Base-by-base conservation (phyloP, 1,140 invertebrate genomes). In the Bombus polaris region DNA sequence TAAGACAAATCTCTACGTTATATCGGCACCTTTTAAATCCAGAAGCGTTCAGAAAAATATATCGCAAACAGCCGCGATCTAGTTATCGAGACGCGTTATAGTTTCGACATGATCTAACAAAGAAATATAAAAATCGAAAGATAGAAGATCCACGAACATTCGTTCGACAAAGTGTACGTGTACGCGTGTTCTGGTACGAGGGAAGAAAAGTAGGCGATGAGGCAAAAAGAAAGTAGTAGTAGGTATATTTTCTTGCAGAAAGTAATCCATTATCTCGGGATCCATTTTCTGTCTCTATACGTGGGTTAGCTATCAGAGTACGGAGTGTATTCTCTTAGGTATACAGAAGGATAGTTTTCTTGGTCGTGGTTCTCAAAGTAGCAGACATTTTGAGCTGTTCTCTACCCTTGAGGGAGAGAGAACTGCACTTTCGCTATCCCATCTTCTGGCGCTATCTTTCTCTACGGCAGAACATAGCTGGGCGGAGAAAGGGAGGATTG, bases 341-440 rank as follows among this genome's bases (percentile, higher is more conserved):
- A 77, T 85, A 78, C 37, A 71, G 77, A 47, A 70, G 74, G 79
- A 89, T 87, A 91, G 84, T 91, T 90, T 89, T 90, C 90, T 87
- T 81, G 80, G 89, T 87, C 74, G 85, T 87, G 86, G 88, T 90
- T 86, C 81, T 89, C 82, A 86, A 91, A 90, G 93, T 93, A 92
- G 90, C 90, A 92, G 88, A 93, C 90, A 92, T 94, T 94, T 93
- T 92, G 90, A 92, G 90, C 92, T 88, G 86, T 86, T 85, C 88
- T 89, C 88, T 89, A 87, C 92, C 89, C 90, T 80, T 72, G 91
- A 91, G 90, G 35, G 25, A 72, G 70, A 72, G 70, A 42, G 42
- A 47, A 12, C 76, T 66, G 35, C 73, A 39, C 62, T 74, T 77
- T 87, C 79, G 77, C 89, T 90, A 57, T 83, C 70, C 80, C 75